Percentiles rank a stretch among this genome's conserved stretches.
Evolutionary conservation across 2,113 vertebrate genomes (phyloP).

Genomic region (Bostrychus sinensis): DNA sequence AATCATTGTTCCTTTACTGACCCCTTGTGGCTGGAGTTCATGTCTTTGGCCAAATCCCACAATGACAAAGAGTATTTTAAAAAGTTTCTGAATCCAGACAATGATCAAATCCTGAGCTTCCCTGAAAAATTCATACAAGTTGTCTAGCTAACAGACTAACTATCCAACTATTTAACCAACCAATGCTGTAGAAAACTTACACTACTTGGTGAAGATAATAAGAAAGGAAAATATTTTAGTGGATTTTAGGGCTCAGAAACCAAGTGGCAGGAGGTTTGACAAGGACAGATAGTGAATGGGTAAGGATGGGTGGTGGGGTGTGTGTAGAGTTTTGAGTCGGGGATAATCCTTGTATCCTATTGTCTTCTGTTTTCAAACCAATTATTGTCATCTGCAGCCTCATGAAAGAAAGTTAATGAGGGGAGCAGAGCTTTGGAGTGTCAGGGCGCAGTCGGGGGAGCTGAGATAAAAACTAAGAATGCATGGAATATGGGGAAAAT

Average conservation of each 20-base stretch:
- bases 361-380: constrained; percentile 77
- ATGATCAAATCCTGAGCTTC: no score
- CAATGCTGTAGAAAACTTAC: no score
- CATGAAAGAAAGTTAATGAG: constrained; percentile 77
- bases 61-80: no score
- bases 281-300: constrained; percentile 33
- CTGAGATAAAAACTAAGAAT: constrained; percentile 41
- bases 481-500: constrained; percentile 22
- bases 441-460: constrained; percentile 68
- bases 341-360: constrained; percentile 74
- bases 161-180: no score
- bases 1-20: no score
- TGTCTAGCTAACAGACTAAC: no score
- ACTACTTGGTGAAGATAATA: no score
- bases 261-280: background rate
- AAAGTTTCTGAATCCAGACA: no score
- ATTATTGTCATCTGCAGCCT: constrained; percentile 74
- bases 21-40: no score
- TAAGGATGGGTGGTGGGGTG: constrained; percentile 32
- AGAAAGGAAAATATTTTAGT: constrained; percentile 5
- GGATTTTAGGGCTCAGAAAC: constrained; percentile 7
- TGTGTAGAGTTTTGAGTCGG: constrained; percentile 56
- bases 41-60: no score
- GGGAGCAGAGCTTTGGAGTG: constrained; percentile 71
- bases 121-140: no score